Evolutionary conservation across 2,113 vertebrate genomes (phyloP), one percentile per base, ranked within the genome.

Genomic region (Axis porcinus): DNA sequence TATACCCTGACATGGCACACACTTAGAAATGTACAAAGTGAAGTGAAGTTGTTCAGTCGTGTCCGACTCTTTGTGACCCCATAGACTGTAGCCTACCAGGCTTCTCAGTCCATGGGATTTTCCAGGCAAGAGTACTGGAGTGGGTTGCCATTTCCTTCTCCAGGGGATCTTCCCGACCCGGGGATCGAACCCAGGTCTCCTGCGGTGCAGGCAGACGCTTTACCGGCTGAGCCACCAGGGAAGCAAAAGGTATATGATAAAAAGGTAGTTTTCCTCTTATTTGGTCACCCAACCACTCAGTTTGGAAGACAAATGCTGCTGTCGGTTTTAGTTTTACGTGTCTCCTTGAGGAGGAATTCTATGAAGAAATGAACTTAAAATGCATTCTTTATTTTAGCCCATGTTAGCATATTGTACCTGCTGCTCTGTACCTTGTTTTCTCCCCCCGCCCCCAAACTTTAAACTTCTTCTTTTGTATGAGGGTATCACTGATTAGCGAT

Each of bases 281-380:
- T 12, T 47, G 0, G 36, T 40, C 21, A 0, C 17, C 23, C 28
- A 83, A 8, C 11, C 23, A 86, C 9, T 16, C 58, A 47, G 6
- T 25, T 50, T 17, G 60, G 36, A 87, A 84, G 40, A 58, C 30
- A 79, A 14, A 70, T 19, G 58, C 11, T 17, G 12, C 25, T 10
- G 0, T 23, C 30, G 13, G 33, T 28, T 93, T 17, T 50, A 25
- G 33, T 28, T 91, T 81, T 45, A 43, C 27, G 6, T 55, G 23
- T 91, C 30, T 93, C 16, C 52, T 92, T 52, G 55, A 50, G 54
- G 12, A 79, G 30, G 45, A 83, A 86, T 47, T 62, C 45, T 54
- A 43, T 55, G 43, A 11, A 84, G 16, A 60, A 79, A 81, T 43
- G 82, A 85, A 33, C 57, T 55, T 25, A 55, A 55, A 8, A 15